Evolutionary conservation across 2,888 invertebrate genomes (phyloP).

Genomic region (Cryptosula pallasiana): DNA sequence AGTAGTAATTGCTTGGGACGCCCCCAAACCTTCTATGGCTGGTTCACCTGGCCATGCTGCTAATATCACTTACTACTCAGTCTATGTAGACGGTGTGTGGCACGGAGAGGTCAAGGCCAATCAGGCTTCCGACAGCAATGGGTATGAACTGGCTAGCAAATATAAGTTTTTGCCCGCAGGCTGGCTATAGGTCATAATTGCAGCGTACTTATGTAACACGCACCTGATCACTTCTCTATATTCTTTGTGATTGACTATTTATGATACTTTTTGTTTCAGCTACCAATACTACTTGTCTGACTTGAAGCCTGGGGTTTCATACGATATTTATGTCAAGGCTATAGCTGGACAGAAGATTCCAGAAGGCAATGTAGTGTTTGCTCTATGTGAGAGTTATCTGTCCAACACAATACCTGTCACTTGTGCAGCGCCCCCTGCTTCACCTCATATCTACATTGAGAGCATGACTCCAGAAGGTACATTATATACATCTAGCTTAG

Average conservation of each 20-base stretch:
- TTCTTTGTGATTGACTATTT: too few species aligned
- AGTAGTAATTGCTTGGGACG: conserved; percentile 49
- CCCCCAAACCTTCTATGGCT: conserved; percentile 30
- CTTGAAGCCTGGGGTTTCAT: conserved; percentile 44
- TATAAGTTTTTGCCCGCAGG: too few species aligned
- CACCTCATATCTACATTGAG: conserved; percentile 49
- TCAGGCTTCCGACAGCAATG: conserved; percentile 41
- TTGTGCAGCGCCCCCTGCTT: conserved; percentile 48
- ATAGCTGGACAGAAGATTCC: conserved; percentile 40
- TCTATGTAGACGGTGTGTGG: conserved; percentile 47
- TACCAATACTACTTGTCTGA: conserved; percentile 50
- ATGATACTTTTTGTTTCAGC: too few species aligned
- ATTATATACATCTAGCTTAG: neutral
- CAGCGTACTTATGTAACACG: too few species aligned
- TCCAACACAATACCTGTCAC: conserved; percentile 48
- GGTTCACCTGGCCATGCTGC: neutral
- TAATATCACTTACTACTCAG: conserved; percentile 10
- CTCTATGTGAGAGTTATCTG: conserved; percentile 45
- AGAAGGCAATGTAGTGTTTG: conserved; percentile 41
- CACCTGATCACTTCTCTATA: too few species aligned
- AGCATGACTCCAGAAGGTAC: conserved; percentile 46
- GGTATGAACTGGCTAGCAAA: too few species aligned
- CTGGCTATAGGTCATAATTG: too few species aligned
- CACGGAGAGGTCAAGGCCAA: conserved; percentile 49
- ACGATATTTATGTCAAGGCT: conserved; percentile 48